Evolutionary conservation across 2,113 vertebrate species (phyloP).

Genomic region (Sorex araneus): DNA sequence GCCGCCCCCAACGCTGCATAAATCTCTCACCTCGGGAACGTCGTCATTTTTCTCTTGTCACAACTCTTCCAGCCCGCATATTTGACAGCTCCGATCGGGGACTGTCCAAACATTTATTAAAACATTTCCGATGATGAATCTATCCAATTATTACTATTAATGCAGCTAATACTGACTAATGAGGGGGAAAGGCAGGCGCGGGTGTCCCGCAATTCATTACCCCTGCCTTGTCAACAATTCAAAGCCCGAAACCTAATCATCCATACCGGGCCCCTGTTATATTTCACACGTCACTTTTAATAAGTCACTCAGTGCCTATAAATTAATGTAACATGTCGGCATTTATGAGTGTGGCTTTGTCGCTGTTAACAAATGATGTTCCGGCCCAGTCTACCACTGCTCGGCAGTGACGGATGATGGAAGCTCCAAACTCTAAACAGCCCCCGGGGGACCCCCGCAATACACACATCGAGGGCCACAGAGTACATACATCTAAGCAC

Average conservation of each 20-base stretch:
- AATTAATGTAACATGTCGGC: constrained; percentile 94
- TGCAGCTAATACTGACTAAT: constrained; percentile 95
- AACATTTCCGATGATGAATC: constrained; percentile 95
- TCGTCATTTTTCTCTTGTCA: constrained; percentile 90
- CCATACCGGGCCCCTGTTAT: constrained; percentile 91
- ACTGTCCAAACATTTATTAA: constrained; percentile 95
- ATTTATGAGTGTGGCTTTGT: constrained; percentile 92
- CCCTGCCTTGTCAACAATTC: constrained; percentile 94
- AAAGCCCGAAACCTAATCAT: constrained; percentile 94
- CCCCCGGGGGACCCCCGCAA: constrained; percentile 80
- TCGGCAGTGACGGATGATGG: constrained; percentile 89
- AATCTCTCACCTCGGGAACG: constrained; percentile 88
- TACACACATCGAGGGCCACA: neutral
- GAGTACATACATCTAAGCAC: neutral
- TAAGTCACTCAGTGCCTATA: constrained; percentile 94
- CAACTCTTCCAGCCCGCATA: constrained; percentile 88
- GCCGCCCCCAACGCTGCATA: constrained; percentile 85
- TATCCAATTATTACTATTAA: constrained; percentile 96
- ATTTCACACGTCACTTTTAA: constrained; percentile 95
- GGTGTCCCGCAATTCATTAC: constrained; percentile 93
- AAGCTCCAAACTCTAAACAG: constrained; percentile 88
- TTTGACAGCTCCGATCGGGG: constrained; percentile 92
- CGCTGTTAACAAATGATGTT: constrained; percentile 93
- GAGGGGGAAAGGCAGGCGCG: constrained; percentile 91
- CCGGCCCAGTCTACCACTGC: constrained; percentile 89